These are phyloP conservation scores for Aphelocoma californica DNA, from an alignment of 2,797 vertebrate genomes.

Conservation along the genomic window DNA sequence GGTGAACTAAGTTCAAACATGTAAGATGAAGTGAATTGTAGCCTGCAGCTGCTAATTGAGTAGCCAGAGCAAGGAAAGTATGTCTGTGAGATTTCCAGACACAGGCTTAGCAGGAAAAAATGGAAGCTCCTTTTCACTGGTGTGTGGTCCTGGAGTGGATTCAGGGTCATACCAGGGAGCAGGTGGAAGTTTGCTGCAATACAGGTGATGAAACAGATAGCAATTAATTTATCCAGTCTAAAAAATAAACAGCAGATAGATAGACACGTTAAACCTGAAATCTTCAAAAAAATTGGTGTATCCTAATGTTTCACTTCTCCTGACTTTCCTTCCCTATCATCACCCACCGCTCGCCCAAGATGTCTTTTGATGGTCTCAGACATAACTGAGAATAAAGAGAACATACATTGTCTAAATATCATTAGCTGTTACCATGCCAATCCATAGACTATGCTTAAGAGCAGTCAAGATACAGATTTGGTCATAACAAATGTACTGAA, in stretches of 20 bases:
- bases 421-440: background rate
- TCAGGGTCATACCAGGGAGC: background rate
- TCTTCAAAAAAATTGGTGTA: background rate
- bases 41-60: background rate
- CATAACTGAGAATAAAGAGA: background rate
- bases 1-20: background rate
- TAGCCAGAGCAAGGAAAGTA: background rate
- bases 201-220: background rate
- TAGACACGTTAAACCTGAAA: background rate
- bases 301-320: background rate
- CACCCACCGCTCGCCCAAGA: background rate
- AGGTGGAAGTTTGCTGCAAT: background rate
- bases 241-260: background rate
- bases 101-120: background rate
- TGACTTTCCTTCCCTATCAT: background rate
- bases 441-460: background rate
- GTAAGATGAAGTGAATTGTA: background rate
- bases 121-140: background rate
- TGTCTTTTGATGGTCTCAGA: background rate
- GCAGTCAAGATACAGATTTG: background rate
- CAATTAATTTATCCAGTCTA: background rate
- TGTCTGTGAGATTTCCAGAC: background rate
- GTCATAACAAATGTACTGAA: background rate
- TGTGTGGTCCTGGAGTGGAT: background rate
- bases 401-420: background rate